Conservation (phyloP, 2,888 invertebrate species). For the Belgica antarctica region DNA sequence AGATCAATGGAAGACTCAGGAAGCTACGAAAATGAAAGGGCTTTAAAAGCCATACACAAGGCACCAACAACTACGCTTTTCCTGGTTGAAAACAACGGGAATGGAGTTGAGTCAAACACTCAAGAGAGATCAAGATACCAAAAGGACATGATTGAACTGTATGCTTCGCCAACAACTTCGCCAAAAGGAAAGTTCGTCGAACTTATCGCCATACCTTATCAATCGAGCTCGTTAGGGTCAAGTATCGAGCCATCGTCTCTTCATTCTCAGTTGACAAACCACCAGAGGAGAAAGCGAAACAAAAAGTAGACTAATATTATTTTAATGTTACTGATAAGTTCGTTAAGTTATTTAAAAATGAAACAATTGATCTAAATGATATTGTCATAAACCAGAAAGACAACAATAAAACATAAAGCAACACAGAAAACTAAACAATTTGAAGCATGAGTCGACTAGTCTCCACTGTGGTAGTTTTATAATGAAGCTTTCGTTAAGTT, state of each 20-base stretch:
- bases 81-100: constrained; percentile 27
- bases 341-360: neutral
- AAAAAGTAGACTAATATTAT: constrained; percentile 19
- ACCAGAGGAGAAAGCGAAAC: constrained; percentile 34
- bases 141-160: neutral
- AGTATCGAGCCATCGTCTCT: constrained; percentile 28
- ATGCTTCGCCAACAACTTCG: constrained; percentile 1
- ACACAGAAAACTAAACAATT: no score
- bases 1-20: constrained; percentile 51
- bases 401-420: no score
- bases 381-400: no score
- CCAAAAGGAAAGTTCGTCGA: constrained; percentile 35
- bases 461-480: no score
- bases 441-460: no score
- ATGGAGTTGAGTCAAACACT: neutral
- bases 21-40: constrained; percentile 61
- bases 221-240: neutral
- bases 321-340: neutral
- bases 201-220: constrained; percentile 38
- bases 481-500: no score
- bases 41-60: constrained; percentile 52
- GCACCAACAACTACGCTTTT: constrained; percentile 36
- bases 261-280: neutral
- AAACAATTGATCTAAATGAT: no score
- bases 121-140: neutral